Base-by-base conservation (phyloP, 2,113 vertebrate species). In the Anolis carolinensis region DNA sequence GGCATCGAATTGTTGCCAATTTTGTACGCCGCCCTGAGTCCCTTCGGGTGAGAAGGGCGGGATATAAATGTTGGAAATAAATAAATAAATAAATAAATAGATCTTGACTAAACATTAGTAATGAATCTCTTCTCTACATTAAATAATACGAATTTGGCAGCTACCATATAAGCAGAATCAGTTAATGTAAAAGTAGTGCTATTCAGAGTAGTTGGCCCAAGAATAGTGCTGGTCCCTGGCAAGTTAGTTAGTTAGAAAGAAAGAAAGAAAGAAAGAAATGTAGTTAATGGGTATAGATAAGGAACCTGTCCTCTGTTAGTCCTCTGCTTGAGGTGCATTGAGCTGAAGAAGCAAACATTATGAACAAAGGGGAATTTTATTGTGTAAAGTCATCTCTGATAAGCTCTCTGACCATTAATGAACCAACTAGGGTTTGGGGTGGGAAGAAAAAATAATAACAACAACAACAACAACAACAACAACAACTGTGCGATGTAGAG, bases 401-500 rank as follows among this genome's bases (percentile, higher is more conserved):
- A 91, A 89, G 85, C 84, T 84, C 89, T 75, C 85, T 21, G 92
- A 93, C 94, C 94, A 95, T 93, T 94, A 94, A 94, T 96, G 94
- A 96, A 95, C 92, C 27, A 78, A 59, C 55, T 59, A 18, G 20
- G 50, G 34, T 27, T 63, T 27, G 34, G 5, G 5, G 32, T 23
- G 32, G 3, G 30, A 21, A 21, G 21, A 2, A 18, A 44, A 83
- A 9, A 59, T 13, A 59, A 59, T 13, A 16, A 59, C 1, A 14
- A 59, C 10, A 55, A 13, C 52, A 7, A 10, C 16, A 55, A 11
- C 6, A 55, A 14, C 8, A 27, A 73, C 59, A 13, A 65, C 94
- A 95, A 95, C 91, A 95, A 94, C 10, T 82, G 90, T 91, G 90
- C 93, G 70, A 91, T 94, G 93, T 95, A 87, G 93, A 95, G 93